phyloP scores from a whole-genome alignment of 2,797 vertebrate species.

The Pteropus rufus region DNA sequence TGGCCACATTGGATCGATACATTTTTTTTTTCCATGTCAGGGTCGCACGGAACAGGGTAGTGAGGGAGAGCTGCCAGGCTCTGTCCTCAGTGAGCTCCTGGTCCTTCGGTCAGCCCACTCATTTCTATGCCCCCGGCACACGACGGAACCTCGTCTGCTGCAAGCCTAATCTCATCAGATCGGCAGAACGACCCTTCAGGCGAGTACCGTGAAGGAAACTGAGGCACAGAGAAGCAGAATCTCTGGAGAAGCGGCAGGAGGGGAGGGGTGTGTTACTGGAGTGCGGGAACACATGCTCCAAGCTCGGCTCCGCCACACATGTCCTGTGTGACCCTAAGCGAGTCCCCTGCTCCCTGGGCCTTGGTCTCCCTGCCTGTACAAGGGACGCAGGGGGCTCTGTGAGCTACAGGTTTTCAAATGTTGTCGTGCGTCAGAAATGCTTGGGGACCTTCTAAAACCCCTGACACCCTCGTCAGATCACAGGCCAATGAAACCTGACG shows the following conservation, averaged over 20 bases:
- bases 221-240: neutral
- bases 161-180: rapidly evolving
- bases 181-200: no score
- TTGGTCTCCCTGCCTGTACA: neutral
- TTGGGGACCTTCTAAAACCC: neutral
- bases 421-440: neutral
- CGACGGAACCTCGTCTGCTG: neutral
- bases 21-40: neutral
- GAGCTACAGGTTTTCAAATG: neutral
- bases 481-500: neutral
- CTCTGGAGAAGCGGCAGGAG: neutral
- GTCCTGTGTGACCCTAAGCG: rapidly evolving
- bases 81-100: neutral
- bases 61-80: neutral
- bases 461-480: neutral
- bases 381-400: neutral
- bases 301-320: neutral
- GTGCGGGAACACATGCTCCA: rapidly evolving
- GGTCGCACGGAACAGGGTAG: rapidly evolving
- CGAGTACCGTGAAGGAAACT: neutral
- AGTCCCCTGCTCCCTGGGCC: neutral
- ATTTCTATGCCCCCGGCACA: neutral
- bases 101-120: neutral
- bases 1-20: neutral
- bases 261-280: rapidly evolving